Percentiles rank a stretch among this genome's conserved stretches.
phyloP scores from a whole-genome alignment of 2,113 vertebrate species.

The Tychaedon coryphoeus region DNA sequence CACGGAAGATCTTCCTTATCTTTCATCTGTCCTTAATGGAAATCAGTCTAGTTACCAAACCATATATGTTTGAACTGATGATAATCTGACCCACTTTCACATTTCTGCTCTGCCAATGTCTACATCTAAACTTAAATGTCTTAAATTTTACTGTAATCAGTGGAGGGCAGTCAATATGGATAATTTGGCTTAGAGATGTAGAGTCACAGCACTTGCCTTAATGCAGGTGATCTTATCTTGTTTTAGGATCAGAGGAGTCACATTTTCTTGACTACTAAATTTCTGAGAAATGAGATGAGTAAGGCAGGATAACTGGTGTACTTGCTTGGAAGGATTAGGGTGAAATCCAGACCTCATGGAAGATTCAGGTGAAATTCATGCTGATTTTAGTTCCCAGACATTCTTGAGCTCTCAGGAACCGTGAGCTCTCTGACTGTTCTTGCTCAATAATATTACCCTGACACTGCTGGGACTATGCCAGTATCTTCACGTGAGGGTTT shows the following conservation, averaged over 20 bases:
- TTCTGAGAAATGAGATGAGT: background rate
- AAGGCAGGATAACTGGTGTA: background rate
- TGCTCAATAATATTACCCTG: accelerated
- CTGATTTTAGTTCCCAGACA: background rate
- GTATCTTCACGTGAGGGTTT: background rate
- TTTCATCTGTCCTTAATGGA: background rate
- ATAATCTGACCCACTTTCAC: background rate
- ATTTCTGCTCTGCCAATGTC: background rate
- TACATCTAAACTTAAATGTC: background rate
- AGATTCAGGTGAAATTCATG: background rate
- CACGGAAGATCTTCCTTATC: background rate
- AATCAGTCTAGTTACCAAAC: background rate
- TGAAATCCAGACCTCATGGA: background rate
- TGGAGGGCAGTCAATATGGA: background rate
- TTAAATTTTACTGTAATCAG: background rate
- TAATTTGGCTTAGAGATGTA: background rate
- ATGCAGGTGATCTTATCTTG: background rate
- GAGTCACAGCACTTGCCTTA: background rate
- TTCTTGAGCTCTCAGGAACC: background rate
- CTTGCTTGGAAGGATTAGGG: background rate
- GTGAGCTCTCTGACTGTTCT: background rate
- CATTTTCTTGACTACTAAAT: background rate
- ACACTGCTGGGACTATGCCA: background rate
- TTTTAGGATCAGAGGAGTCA: background rate
- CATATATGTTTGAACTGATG: background rate